These are phyloP conservation scores for Ormyrus labotus DNA, from an alignment of 2,888 invertebrate species.

Conservation along the genomic window DNA sequence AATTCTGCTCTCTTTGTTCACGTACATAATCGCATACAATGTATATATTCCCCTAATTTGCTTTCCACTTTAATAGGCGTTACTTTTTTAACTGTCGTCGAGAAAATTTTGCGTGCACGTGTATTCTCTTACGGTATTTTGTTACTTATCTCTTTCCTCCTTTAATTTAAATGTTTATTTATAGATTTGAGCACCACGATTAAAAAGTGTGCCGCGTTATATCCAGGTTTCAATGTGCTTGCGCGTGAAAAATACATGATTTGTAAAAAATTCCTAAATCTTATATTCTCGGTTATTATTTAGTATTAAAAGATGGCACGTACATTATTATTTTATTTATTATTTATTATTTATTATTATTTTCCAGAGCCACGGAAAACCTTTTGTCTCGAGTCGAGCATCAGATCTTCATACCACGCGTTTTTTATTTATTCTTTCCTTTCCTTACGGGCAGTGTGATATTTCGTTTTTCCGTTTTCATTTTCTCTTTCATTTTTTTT, in stretches of 20 bases:
- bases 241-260: conserved; percentile 59
- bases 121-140: neutral
- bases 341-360: conserved; percentile 39
- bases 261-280: conserved; percentile 59
- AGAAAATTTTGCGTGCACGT: conserved; percentile 29
- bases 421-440: conserved; percentile 24
- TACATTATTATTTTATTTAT: conserved; percentile 41
- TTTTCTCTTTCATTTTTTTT: conserved; percentile 12
- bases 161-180: conserved; percentile 44
- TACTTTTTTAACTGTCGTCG: neutral
- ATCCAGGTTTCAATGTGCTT: conserved; percentile 51
- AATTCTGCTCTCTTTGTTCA: neutral
- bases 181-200: conserved; percentile 48
- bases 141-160: conserved; percentile 3
- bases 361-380: conserved; percentile 43
- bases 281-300: conserved; percentile 55
- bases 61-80: conserved; percentile 14
- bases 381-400: conserved; percentile 12
- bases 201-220: conserved; percentile 40
- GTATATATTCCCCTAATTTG: conserved; percentile 32
- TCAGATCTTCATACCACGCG: conserved; percentile 27
- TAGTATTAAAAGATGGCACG: conserved; percentile 60
- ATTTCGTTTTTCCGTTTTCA: conserved; percentile 24
- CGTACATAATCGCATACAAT: conserved; percentile 24
- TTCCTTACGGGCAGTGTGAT: conserved; percentile 48